These are phyloP conservation scores for Takifugu ocellatus DNA, from an alignment of 2,797 vertebrate genomes.

Conservation along the genomic window DNA sequence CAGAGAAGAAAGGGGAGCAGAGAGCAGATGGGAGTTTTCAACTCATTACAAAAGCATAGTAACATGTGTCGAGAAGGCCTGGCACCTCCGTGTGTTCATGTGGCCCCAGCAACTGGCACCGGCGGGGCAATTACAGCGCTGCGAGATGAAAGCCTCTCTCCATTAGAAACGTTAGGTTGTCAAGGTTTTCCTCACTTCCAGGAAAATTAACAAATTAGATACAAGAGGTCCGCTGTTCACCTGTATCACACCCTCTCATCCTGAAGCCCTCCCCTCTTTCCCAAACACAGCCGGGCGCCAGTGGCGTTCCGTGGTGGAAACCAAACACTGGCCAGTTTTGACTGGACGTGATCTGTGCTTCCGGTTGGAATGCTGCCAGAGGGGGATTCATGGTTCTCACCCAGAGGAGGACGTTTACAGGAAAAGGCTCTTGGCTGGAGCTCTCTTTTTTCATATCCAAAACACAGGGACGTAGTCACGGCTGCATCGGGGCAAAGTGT, in stretches of 20 bases:
- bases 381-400: conserved; percentile 67
- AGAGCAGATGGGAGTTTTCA: conserved; percentile 71
- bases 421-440: conserved; percentile 61
- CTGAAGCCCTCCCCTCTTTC: conserved; percentile 30
- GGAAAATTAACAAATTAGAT: conserved; percentile 64
- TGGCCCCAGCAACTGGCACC: conserved; percentile 36
- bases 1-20: conserved; percentile 65
- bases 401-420: conserved; percentile 65
- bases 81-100: conserved; percentile 39
- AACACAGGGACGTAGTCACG: conserved; percentile 54
- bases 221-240: conserved; percentile 50
- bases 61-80: conserved; percentile 65
- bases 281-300: conserved; percentile 43
- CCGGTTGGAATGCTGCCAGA: conserved; percentile 62
- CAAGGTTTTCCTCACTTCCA: conserved; percentile 48
- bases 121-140: conserved; percentile 41
- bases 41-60: conserved; percentile 67
- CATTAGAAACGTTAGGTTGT: conserved; percentile 32
- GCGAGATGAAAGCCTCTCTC: conserved; percentile 62
- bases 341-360: conserved; percentile 74
- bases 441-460: conserved; percentile 46
- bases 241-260: conserved; percentile 40
- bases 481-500: conserved; percentile 42
- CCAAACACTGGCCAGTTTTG: conserved; percentile 73
- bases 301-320: conserved; percentile 70